Percentiles rank a stretch among this genome's conserved stretches.
Evolutionary conservation across 2,113 vertebrate species (phyloP).

Genomic region (Acanthisitta chloris): DNA sequence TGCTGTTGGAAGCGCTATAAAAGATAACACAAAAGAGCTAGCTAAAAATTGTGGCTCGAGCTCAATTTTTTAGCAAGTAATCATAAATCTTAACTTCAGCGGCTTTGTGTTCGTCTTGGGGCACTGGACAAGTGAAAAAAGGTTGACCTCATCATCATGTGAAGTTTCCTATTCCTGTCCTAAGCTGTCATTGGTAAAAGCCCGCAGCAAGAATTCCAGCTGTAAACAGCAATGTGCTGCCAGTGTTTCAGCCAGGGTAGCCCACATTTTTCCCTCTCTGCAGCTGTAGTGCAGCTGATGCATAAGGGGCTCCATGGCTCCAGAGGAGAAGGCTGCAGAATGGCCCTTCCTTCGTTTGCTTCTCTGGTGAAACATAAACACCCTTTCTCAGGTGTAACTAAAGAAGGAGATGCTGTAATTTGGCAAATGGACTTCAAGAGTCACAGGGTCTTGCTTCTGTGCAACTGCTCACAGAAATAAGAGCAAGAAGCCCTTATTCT

Average conservation of each 20-base stretch:
- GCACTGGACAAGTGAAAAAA: slow-evolving; percentile 1
- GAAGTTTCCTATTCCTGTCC: slow-evolving; percentile 29
- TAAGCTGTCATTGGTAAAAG: slow-evolving; percentile 22
- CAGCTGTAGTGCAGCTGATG: background rate
- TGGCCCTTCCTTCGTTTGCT: background rate
- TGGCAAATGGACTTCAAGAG: background rate
- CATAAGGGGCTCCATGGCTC: background rate
- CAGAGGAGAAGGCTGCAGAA: background rate
- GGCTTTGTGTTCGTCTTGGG: background rate
- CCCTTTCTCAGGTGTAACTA: background rate
- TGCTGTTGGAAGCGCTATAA: background rate
- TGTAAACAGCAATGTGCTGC: slow-evolving; percentile 46
- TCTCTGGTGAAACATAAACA: background rate
- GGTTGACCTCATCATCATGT: slow-evolving; percentile 45
- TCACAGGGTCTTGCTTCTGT: background rate
- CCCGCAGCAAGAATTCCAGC: slow-evolving; percentile 22
- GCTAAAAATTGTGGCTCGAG: background rate
- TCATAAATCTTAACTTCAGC: slow-evolving; percentile 28
- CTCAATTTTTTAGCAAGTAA: slow-evolving; percentile 13
- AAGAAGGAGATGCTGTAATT: background rate
- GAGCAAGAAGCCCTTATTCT: background rate
- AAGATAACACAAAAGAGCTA: background rate
- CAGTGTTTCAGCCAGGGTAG: slow-evolving; percentile 27
- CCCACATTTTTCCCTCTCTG: background rate
- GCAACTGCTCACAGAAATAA: background rate